A percentile compares a stretch with the other conserved stretches of the same genome.
phyloP scores from a whole-genome alignment of 1,140 invertebrate species.

The Atopsyche davidsoni region DNA sequence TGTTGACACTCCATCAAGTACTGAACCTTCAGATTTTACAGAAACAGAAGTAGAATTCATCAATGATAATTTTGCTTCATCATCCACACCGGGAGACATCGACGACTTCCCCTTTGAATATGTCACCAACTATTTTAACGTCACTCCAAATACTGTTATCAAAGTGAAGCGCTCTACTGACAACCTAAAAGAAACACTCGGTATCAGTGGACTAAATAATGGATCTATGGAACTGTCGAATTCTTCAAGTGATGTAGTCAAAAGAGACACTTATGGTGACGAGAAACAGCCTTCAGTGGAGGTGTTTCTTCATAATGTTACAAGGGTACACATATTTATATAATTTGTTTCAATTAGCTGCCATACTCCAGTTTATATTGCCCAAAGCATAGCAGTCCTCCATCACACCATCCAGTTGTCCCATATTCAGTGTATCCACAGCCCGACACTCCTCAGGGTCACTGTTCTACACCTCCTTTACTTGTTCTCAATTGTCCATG shows the following conservation, averaged over 20 bases:
- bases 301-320: slow-evolving; percentile 48
- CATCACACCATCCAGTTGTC: no score
- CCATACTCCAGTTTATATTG: no score
- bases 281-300: slow-evolving; percentile 45
- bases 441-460: no score
- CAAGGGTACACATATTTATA: slow-evolving; percentile 35
- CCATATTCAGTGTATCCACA: no score
- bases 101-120: slow-evolving; percentile 14
- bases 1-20: no score
- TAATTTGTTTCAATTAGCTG: not conserved
- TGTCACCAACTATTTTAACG: slow-evolving; percentile 15
- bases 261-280: slow-evolving; percentile 43
- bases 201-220: slow-evolving; percentile 1
- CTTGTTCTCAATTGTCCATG: no score
- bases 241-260: slow-evolving; percentile 33
- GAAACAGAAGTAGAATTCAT: no score
- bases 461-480: no score
- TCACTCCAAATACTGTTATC: slow-evolving; percentile 6
- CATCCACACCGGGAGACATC: slow-evolving; percentile 1
- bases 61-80: no score
- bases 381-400: no score
- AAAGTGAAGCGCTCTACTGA: slow-evolving; percentile 4
- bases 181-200: not conserved
- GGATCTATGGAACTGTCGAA: not conserved
- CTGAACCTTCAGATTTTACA: no score